Base-by-base conservation (phyloP, 2,797 vertebrate genomes). In the Bryconaethiops microstoma region DNA sequence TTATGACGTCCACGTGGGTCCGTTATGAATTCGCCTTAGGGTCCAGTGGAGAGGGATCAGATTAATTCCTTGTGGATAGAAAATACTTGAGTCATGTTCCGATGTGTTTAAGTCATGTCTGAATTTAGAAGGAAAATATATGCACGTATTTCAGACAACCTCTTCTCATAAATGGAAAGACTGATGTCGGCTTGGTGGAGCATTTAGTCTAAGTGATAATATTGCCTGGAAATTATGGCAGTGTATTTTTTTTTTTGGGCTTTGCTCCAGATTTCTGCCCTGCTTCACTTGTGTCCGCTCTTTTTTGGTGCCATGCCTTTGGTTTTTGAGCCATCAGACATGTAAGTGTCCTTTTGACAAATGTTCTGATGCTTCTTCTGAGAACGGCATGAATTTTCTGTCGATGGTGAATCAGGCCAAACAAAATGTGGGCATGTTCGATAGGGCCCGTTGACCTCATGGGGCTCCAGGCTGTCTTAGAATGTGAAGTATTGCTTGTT, bases 251-350 rank as follows among this genome's bases (percentile, higher is more conserved):
- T 29, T 29, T 2, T 71, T 72, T 17, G 52, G 25, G 50, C 6
- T 4, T 23, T 23, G 8, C 50, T 65, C 54, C n/a, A 65, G 21
- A 48, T 8, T 52, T 65, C 62, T 68, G 16, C 63, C n/a, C 52
- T 60, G 52, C 8, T 50, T 69, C 39, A 45, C 68, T 80, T 80
- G 54, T 75, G 48, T 57, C 25, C 59, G 25, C 23, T 13, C 55
- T 29, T 65, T 21, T 48, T 71, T 25, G 40, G 52, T 80, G 54
- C 67, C 63, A 80, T 60, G 73, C 40, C 54, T 75, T 57, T 59
- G 10, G 21, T 60, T 73, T 39, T 25, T 23, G 48, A 50, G 23
- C 12, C 23, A 5, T 39, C 19, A 80, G 72, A 75, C 42, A 25
- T 67, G 45, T 0, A 16, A 54, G 63, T 57, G 42, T 75, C 25